phyloP scores from a whole-genome alignment of 2,888 invertebrate genomes.

The Tyria jacobaeae region DNA sequence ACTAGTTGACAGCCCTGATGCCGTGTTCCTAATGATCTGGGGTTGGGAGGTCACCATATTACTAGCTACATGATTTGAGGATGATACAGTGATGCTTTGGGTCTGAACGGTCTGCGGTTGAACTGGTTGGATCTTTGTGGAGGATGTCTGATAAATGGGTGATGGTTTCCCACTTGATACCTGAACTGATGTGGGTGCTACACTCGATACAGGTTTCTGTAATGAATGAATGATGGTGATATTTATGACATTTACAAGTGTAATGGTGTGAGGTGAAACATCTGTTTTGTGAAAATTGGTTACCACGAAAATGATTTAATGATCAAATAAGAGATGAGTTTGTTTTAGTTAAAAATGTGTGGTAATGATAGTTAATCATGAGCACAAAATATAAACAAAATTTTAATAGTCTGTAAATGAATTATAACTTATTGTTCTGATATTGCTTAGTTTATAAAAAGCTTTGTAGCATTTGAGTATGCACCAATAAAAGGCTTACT shows the following conservation, averaged over 20 bases:
- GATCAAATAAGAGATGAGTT: no score
- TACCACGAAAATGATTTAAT: background rate
- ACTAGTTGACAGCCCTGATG: slow-evolving; percentile 82
- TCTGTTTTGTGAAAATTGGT: slow-evolving; percentile 21
- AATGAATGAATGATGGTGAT: slow-evolving; percentile 83
- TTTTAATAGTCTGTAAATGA: no score
- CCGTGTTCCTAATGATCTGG: slow-evolving; percentile 84
- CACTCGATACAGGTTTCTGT: slow-evolving; percentile 95
- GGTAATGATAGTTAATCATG: background rate
- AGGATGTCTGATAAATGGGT: slow-evolving; percentile 92
- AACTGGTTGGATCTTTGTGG: slow-evolving; percentile 93
- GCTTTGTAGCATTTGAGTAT: no score
- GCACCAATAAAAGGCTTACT: no score
- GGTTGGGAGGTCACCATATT: slow-evolving; percentile 81
- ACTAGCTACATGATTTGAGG: slow-evolving; percentile 80
- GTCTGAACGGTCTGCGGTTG: slow-evolving; percentile 90
- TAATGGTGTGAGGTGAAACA: slow-evolving; percentile 51
- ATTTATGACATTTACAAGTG: slow-evolving; percentile 84
- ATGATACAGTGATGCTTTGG: slow-evolving; percentile 70
- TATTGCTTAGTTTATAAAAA: no score
- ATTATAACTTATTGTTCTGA: no score
- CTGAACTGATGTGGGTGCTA: slow-evolving; percentile 92
- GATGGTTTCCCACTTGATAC: slow-evolving; percentile 89
- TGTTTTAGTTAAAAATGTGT: no score
- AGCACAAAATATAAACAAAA: background rate